Conservation (phyloP, 2,113 vertebrate genomes). For the Cyanistes caeruleus region DNA sequence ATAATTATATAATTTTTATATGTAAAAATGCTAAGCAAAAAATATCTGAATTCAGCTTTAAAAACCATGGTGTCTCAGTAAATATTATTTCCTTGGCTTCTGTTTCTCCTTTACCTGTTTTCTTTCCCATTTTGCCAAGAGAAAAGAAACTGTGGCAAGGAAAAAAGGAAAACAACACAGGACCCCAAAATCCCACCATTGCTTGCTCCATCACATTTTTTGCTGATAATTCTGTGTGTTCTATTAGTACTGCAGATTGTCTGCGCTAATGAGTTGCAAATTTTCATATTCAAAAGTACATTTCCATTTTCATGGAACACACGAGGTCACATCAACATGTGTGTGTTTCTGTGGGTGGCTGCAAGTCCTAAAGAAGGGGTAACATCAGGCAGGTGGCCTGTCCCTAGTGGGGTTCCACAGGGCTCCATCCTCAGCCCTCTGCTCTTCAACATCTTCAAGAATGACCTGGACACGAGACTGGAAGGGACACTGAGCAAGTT, state of each 20-base stretch:
- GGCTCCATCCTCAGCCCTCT: fast-evolving
- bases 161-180: not conserved
- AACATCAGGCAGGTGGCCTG: not conserved
- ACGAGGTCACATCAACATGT: not conserved
- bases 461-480: not conserved
- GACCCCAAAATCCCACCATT: not conserved
- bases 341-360: not conserved
- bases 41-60: not conserved
- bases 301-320: not conserved
- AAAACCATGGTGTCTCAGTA: not conserved
- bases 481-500: not conserved
- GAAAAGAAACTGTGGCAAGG: not conserved
- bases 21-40: not conserved
- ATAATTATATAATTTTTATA: no score
- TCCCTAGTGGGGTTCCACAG: not conserved
- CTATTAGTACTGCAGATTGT: not conserved
- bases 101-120: not conserved
- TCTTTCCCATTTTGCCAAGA: not conserved
- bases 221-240: not conserved
- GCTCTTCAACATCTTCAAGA: not conserved
- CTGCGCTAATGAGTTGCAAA: not conserved
- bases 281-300: not conserved
- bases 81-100: not conserved
- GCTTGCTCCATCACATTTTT: not conserved
- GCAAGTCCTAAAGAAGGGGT: not conserved